A percentile compares a stretch with the other conserved stretches of the same genome.
These are phyloP conservation scores for Rhopalosiphum nymphaeae DNA, from an alignment of 2,888 invertebrate genomes.

Conservation along the genomic window DNA sequence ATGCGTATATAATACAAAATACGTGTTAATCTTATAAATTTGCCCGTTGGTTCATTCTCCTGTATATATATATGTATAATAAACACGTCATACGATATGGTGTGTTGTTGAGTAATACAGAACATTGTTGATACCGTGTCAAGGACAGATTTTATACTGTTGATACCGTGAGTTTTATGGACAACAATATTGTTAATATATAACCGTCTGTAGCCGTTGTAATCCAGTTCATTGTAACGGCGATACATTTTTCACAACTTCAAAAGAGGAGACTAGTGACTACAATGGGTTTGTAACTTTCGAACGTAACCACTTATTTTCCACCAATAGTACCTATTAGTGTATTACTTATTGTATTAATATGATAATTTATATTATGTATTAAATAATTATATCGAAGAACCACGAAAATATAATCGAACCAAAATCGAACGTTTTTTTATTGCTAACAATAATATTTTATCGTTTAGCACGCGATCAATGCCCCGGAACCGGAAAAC, in stretches of 20 bases:
- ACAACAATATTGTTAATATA: conserved; percentile 19
- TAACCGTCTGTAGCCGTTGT: not conserved
- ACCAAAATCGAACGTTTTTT: not conserved
- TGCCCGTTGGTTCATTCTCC: not conserved
- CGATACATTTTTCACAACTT: not conserved
- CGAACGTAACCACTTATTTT: not conserved
- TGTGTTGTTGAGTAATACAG: not conserved
- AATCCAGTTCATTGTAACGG: not conserved
- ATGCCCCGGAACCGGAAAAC: conserved; percentile 35
- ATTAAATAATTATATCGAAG: not conserved
- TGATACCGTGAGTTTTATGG: not conserved
- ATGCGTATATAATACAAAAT: not conserved
- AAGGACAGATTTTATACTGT: conserved; percentile 4
- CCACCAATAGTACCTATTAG: not conserved
- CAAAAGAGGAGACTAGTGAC: not conserved
- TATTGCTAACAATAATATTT: not conserved
- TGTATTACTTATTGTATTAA: not conserved
- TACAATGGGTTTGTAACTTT: not conserved
- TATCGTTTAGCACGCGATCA: not conserved
- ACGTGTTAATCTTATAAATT: not conserved
- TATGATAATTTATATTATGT: not conserved
- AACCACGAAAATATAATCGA: not conserved
- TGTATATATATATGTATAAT: not conserved
- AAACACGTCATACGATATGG: not conserved
- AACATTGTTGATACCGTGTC: conserved; percentile 3